Evolutionary conservation across 1,140 invertebrate species (phyloP).

Genomic region (Drosophila kurseongensis): DNA sequence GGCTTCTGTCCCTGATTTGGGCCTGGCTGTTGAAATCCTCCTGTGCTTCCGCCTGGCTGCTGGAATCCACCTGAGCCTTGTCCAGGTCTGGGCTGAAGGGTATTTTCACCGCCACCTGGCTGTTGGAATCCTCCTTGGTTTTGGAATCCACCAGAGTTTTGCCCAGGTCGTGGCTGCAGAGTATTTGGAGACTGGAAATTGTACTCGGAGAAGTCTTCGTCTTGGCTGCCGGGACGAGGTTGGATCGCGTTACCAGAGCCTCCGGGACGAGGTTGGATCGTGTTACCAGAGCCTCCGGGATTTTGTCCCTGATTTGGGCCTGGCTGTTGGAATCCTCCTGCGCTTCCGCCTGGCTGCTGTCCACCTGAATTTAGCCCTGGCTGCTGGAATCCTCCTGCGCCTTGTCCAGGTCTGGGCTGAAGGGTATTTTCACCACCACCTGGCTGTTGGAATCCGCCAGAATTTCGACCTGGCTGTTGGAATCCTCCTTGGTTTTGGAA

Average conservation of each 20-base stretch:
- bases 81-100: neutral
- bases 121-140: neutral
- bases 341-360: conserved; percentile 1
- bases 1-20: neutral
- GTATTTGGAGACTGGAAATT: conserved; percentile 37
- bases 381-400: conserved; percentile 2
- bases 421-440: neutral
- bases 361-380: no score
- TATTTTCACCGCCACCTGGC: neutral
- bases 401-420: neutral
- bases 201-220: conserved; percentile 2
- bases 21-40: neutral
- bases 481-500: neutral
- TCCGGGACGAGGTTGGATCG: no score
- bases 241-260: conserved; percentile 25
- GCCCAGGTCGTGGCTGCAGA: no score
- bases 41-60: neutral
- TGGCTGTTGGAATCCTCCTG: neutral
- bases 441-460: conserved; percentile 1
- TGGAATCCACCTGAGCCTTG: conserved; percentile 1
- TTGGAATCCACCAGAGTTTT: neutral
- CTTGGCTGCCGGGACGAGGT: conserved; percentile 35
- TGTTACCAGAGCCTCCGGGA: no score
- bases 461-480: neutral
- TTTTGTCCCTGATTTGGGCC: neutral